phyloP scores from a whole-genome alignment of 2,888 invertebrate species.

The Heliconius aoede region DNA sequence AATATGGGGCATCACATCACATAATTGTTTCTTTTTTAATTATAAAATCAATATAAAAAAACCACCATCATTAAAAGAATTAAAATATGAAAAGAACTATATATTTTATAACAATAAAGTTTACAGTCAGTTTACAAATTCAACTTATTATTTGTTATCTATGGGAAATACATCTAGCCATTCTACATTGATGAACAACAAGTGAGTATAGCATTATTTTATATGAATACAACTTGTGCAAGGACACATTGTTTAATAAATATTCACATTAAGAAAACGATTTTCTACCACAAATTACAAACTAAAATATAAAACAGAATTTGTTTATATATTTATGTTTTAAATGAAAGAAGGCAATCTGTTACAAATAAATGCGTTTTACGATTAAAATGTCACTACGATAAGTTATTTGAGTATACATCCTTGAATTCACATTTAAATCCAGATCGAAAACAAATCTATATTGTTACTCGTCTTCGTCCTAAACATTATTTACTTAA shows the following conservation, averaged over 20 bases:
- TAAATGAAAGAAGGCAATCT: background rate
- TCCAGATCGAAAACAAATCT: background rate
- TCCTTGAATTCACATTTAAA: too few relatives aligned
- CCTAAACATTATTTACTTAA: background rate
- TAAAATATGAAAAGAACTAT: slow-evolving; percentile 11
- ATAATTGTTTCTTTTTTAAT: background rate
- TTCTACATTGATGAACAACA: slow-evolving; percentile 20
- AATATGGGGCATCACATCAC: background rate
- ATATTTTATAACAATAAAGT: slow-evolving; percentile 30
- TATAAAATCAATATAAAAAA: background rate
- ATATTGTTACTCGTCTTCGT: background rate
- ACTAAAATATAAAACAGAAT: background rate
- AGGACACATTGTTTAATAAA: background rate
- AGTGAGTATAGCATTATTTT: background rate
- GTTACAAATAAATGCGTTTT: slow-evolving; percentile 6
- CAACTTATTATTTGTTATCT: slow-evolving; percentile 7
- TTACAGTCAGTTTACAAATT: slow-evolving; percentile 36
- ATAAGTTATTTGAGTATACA: background rate
- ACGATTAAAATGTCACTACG: background rate
- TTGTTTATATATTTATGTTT: background rate
- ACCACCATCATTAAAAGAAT: background rate
- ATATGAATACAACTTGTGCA: slow-evolving; percentile 33
- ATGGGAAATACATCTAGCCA: slow-evolving; percentile 5
- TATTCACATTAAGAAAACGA: background rate
- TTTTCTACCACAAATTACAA: background rate